Evolutionary conservation across 2,888 invertebrate species (phyloP), one percentile per base, ranked within the genome.

Genomic region (Stratiomys singularior): DNA sequence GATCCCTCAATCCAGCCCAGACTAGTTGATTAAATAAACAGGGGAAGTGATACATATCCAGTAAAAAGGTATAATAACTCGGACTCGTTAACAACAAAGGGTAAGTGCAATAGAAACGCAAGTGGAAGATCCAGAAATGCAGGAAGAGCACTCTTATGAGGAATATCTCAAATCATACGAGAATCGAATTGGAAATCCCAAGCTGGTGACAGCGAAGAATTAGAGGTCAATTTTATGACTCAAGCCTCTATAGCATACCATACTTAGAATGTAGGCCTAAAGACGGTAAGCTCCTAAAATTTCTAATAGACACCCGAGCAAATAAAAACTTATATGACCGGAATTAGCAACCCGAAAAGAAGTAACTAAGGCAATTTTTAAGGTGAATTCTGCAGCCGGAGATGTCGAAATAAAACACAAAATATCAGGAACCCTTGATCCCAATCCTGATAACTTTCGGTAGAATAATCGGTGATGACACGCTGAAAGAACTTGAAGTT

Each of bases 401-500:
- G 9, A 64, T 7, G 15, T 72, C 1, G 23, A 63, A 25, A 63
- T 72, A 3, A 64, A 15, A 5, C 15, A 56, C 7, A 77, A 77
- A 37, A 30, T 56, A 4, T n/a, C 37, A 21, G 63, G 64, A 52
- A 18, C 64, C 11, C 72, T 79, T 52, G 60, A 58, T 18, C 27
- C 78, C 78, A 5, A 78, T 77, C 1, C 30, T 67, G 37, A 67
- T 44, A 37, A n/a, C 60, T 0, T 44, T 67, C 1, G 67, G 21
- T 46, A 44, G 23, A 79, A 76, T 80, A 23, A 80, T 79, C 13
- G 80, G 81, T 0, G 80, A 81, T 2, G 80, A 81, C 27, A 79
- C 78, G 0, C 25, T 81, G 13, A 78, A 79, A 9, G 47, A 80
- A 23, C 63, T 81, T 5, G 76, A 77, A 13, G 63, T 81, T 5